Evolutionary conservation across 2,888 invertebrate species (phyloP).

Genomic region (Polymixis lichenea): DNA sequence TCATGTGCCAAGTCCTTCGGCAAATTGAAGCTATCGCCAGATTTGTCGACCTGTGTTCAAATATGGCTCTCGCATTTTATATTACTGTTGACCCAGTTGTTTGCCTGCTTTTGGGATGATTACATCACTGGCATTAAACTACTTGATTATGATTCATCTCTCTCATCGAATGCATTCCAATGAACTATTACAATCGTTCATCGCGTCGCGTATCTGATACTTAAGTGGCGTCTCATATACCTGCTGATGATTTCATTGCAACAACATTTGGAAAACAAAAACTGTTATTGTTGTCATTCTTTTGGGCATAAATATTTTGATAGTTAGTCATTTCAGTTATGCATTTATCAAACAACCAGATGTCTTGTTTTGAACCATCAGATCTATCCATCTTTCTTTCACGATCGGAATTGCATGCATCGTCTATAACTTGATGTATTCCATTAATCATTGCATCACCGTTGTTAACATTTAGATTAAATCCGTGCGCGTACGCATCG

Average conservation of each 20-base stretch:
- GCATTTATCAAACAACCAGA: constrained; percentile 27
- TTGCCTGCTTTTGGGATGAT: constrained; percentile 45
- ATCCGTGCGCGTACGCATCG: constrained; percentile 48
- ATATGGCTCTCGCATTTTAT: constrained; percentile 56
- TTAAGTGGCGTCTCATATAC: constrained; percentile 7
- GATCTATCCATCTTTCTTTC: constrained; percentile 23
- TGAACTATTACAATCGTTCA: constrained; percentile 49
- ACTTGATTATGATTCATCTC: constrained; percentile 50
- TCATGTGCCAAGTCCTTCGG: constrained; percentile 53
- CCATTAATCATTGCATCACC: constrained; percentile 36
- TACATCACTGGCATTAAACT: constrained; percentile 41
- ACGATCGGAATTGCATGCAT: constrained; percentile 24
- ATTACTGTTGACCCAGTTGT: constrained; percentile 47
- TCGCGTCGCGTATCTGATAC: constrained; percentile 29
- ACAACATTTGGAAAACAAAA: constrained; percentile 45
- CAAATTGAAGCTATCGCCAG: constrained; percentile 47
- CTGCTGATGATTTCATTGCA: constrained; percentile 46
- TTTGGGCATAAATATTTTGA: constrained; percentile 37
- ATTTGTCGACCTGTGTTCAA: constrained; percentile 44
- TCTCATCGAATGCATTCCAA: constrained; percentile 43
- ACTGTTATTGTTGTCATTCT: constrained; percentile 42
- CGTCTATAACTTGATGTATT: constrained; percentile 37
- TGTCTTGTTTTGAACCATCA: constrained; percentile 14
- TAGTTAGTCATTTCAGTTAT: constrained; percentile 17
- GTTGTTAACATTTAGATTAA: constrained; percentile 47